phyloP scores from a whole-genome alignment of 1,140 invertebrate species.

The Mactra quadrangularis region DNA sequence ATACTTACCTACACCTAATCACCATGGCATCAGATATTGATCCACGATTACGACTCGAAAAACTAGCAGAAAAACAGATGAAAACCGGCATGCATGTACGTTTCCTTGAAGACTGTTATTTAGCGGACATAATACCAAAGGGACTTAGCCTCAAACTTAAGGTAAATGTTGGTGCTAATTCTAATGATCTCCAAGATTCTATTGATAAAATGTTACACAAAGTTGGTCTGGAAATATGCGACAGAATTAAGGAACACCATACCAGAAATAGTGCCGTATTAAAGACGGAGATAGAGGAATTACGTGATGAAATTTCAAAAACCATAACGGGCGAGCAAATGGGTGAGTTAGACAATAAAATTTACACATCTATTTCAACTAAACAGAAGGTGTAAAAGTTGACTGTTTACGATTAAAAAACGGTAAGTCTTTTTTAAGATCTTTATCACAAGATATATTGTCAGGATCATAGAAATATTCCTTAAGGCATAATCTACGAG shows the following conservation, averaged over 20 bases:
- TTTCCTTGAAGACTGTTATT: background rate
- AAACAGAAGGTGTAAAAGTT: slow-evolving; percentile 18
- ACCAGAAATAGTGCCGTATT: no score
- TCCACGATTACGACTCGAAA: no score
- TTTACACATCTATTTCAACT: no score
- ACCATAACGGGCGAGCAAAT: no score
- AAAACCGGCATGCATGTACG: no score
- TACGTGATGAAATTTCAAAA: no score
- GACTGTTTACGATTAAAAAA: slow-evolving; percentile 33
- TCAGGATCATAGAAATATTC: slow-evolving; percentile 21
- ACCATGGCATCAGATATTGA: no score
- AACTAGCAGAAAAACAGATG: no score
- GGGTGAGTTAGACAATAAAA: no score
- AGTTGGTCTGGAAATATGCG: slow-evolving; percentile 4
- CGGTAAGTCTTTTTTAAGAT: background rate
- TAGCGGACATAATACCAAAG: background rate
- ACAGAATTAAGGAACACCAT: slow-evolving; percentile 9
- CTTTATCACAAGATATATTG: background rate
- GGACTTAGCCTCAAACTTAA: background rate
- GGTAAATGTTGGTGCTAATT: background rate
- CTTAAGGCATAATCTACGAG: slow-evolving; percentile 6
- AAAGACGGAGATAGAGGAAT: no score
- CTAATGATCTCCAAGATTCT: background rate
- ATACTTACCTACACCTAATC: no score
- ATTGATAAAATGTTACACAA: slow-evolving; percentile 2